These are phyloP conservation scores for Oreonectes daqikongensis DNA, from an alignment of 2,797 vertebrate species.

Conservation along the genomic window DNA sequence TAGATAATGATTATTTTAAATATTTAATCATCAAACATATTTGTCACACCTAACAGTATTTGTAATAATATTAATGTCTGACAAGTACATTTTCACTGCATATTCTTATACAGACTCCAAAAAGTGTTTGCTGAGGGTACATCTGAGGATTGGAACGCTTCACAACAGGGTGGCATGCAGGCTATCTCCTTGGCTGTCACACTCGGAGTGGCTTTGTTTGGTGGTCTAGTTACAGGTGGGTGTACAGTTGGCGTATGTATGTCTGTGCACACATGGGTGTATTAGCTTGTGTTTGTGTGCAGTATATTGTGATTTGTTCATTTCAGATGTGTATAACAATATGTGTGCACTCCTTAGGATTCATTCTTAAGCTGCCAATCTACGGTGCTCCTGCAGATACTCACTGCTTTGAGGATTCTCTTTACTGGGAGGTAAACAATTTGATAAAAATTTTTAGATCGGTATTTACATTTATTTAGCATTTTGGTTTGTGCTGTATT, in stretches of 20 bases:
- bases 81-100: neutral
- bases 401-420: slow-evolving; percentile 74
- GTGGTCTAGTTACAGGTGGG: slow-evolving; percentile 85
- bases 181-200: slow-evolving; percentile 80
- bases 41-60: neutral
- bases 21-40: neutral
- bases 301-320: slow-evolving; percentile 4
- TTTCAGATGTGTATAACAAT: slow-evolving; percentile 1
- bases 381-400: slow-evolving; percentile 74
- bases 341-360: slow-evolving; percentile 71
- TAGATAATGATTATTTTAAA: neutral
- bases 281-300: neutral
- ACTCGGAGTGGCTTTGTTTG: slow-evolving; percentile 77
- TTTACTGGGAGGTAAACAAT: slow-evolving; percentile 85
- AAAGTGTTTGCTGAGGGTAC: slow-evolving; percentile 76
- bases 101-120: slow-evolving; percentile 68
- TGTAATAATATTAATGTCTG: neutral
- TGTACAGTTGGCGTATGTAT: slow-evolving; percentile 12
- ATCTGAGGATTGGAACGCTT: rapidly evolving
- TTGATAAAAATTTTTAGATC: neutral
- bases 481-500: neutral
- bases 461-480: no score
- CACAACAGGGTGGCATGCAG: slow-evolving; percentile 76
- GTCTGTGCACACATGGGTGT: neutral
- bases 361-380: slow-evolving; percentile 77